Conservation (phyloP, 2,113 vertebrate species). For the Cochlearius cochlearius region DNA sequence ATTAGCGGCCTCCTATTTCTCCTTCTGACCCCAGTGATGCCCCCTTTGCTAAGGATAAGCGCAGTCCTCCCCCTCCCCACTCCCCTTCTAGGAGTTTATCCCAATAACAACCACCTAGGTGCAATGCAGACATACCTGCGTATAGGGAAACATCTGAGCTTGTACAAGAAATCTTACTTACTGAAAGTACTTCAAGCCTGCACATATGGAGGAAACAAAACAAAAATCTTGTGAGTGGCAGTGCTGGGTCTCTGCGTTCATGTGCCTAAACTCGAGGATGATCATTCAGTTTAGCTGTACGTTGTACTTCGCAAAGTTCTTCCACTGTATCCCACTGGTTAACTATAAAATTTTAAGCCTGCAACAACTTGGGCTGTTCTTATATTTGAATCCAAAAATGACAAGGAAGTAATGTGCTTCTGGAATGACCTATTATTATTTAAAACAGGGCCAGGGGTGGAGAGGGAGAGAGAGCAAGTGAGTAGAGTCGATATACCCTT, state of each 20-base stretch:
- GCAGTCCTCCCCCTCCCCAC: neutral
- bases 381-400: neutral
- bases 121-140: neutral
- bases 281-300: neutral
- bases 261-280: neutral
- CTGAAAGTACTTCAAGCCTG: neutral
- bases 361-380: neutral
- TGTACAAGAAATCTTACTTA: neutral
- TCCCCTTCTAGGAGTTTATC: neutral
- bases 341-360: neutral
- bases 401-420: neutral
- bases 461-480: neutral
- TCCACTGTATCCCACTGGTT: neutral
- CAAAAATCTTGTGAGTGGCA: neutral
- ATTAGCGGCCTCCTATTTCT: neutral
- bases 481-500: neutral
- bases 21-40: neutral
- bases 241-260: neutral
- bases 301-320: neutral
- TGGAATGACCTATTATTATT: neutral
- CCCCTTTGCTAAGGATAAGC: neutral
- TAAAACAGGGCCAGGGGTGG: neutral
- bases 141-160: neutral
- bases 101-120: neutral
- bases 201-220: neutral